Base-by-base conservation (phyloP, 53 echinoderm and acorn worm genomes). In the Stichopus horrens region DNA sequence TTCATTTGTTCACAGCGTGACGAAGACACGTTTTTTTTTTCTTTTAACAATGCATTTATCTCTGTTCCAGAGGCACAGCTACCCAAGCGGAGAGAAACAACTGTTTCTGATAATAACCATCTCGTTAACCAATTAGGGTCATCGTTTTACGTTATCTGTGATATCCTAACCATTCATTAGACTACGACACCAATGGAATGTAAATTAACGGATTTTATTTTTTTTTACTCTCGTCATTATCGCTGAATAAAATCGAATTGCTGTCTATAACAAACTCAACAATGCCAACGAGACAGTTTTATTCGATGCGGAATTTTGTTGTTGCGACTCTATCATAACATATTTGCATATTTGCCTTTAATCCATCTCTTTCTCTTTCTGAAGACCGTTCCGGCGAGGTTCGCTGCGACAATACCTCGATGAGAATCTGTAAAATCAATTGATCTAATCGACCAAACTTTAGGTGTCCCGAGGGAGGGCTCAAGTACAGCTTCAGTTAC, bases 401-500 rank as follows among this genome's bases (percentile, higher is more conserved):
- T 81, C 22, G 10, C 81, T 56, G 77, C 52, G 52, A 54, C 57
- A 20, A 10, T 75, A 37, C 75, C 75, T 13, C 19, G 10, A 23
- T 37, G 52, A 8, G 56, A 86, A 86, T 86, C 86, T 86, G 86
- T 53, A 9, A 65, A 84, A 84, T 84, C 84, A 84, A 84, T 84
- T 65, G 84, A 59, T 23, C 55, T 84, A 63, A 84, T 84, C 84
- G 66, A 14, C 84, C 20, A 58, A 84, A 60, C 60, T 65, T 63
- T 84, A 86, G 71, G 66, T 86, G 86, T 86, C 86, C 86, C 86
- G 86, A 86, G 86, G 86, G 86, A 86, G 53, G 71, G 86, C 66
- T 86, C 86, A 68, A 68, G 86, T 86, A 68, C 86, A 86, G 60
- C 67, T 65, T 86, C 18, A n/a, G 53, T 86, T 53, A 53, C 52